Evolutionary conservation across 2,888 invertebrate genomes (phyloP).

Genomic region (Hydropsyche betteni): DNA sequence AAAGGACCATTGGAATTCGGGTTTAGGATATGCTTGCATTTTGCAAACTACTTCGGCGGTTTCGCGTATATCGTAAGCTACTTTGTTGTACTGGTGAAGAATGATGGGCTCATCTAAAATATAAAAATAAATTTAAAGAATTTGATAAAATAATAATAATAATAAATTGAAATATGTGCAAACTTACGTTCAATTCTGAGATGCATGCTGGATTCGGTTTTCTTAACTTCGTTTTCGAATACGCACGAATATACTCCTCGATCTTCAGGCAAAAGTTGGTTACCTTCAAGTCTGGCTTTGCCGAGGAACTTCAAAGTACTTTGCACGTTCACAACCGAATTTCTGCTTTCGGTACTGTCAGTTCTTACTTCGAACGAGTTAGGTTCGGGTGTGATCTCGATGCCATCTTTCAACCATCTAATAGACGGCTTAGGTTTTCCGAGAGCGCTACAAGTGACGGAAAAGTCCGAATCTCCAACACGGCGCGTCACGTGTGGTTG

Average conservation of each 20-base stretch:
- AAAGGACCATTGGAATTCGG: constrained; percentile 92
- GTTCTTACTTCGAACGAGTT: constrained; percentile 85
- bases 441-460: constrained; percentile 84
- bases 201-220: constrained; percentile 88
- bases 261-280: constrained; percentile 83
- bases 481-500: constrained; percentile 83
- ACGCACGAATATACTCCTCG: constrained; percentile 88
- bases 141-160: constrained; percentile 24
- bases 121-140: constrained; percentile 40
- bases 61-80: constrained; percentile 86
- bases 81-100: constrained; percentile 85
- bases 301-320: constrained; percentile 84
- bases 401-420: constrained; percentile 86
- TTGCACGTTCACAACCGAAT: constrained; percentile 83
- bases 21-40: constrained; percentile 91
- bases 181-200: constrained; percentile 87
- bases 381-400: constrained; percentile 78
- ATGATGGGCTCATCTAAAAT: constrained; percentile 83
- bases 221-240: constrained; percentile 89
- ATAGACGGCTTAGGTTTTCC: constrained; percentile 88
- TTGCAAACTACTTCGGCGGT: constrained; percentile 87
- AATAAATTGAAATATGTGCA: constrained; percentile 30
- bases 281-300: constrained; percentile 77
- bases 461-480: constrained; percentile 81
- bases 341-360: constrained; percentile 78